Percentiles rank a stretch among this genome's conserved stretches.
phyloP scores from a whole-genome alignment of 1,140 invertebrate species.

The Oppia nitens region DNA sequence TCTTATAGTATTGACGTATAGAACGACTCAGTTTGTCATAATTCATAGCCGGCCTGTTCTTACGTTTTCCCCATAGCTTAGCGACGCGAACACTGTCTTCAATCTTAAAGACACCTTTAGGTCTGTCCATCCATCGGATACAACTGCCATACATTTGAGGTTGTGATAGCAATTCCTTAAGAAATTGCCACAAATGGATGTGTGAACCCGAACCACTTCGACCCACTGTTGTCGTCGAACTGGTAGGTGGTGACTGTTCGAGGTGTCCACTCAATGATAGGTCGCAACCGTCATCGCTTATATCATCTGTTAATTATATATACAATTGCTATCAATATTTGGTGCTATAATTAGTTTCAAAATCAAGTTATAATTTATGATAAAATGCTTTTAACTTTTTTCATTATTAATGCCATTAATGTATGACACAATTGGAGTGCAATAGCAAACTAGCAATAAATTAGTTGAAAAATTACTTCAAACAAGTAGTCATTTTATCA shows the following conservation, averaged over 20 bases:
- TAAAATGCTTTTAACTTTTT: constrained; percentile 7
- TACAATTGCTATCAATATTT: constrained; percentile 4
- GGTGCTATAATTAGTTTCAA: not conserved
- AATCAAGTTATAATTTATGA: not conserved
- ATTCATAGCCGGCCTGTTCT: constrained; percentile 98
- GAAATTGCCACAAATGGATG: constrained; percentile 98
- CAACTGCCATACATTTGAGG: constrained; percentile 71
- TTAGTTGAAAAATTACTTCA: too few species aligned
- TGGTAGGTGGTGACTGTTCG: constrained; percentile 27
- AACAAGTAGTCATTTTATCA: too few species aligned
- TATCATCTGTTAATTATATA: constrained; percentile 33
- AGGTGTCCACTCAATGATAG: constrained; percentile 27
- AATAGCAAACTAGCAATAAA: too few species aligned
- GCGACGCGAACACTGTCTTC: constrained; percentile 94
- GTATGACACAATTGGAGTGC: too few species aligned
- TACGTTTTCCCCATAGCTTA: constrained; percentile 83
- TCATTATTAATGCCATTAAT: too few species aligned
- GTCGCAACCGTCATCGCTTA: constrained; percentile 19
- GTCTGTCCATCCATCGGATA: constrained; percentile 88
- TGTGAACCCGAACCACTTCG: constrained; percentile 43
- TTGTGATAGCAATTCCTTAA: constrained; percentile 80
- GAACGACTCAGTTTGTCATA: constrained; percentile 97
- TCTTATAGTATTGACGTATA: constrained; percentile 98
- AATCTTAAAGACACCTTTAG: constrained; percentile 94
- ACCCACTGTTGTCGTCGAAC: not conserved